Evolutionary conservation across 2,797 vertebrate species (phyloP).

Genomic region (Cynopterus sphinx): DNA sequence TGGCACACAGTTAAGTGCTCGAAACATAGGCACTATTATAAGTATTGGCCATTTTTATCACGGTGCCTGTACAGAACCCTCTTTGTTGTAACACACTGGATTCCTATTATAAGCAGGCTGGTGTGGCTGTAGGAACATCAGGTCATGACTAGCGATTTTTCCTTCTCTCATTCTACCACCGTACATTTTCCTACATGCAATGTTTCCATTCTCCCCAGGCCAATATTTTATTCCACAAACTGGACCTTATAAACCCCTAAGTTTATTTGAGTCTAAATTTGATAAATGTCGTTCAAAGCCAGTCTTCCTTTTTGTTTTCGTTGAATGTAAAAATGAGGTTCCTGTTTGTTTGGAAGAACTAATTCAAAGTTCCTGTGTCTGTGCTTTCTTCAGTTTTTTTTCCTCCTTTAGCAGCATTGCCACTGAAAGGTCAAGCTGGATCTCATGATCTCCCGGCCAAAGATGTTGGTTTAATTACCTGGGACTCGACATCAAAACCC

Average conservation of each 20-base stretch:
- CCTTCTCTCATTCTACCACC: constrained; percentile 61
- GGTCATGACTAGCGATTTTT: constrained; percentile 70
- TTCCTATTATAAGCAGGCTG: constrained; percentile 49
- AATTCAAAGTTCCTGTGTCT: constrained; percentile 1
- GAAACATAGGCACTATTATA: constrained; percentile 37
- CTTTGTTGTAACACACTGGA: constrained; percentile 68
- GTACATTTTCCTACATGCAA: constrained; percentile 73
- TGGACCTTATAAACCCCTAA: constrained; percentile 52
- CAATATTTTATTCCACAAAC: constrained; percentile 66
- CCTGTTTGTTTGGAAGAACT: constrained; percentile 53
- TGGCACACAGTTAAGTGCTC: constrained; percentile 27
- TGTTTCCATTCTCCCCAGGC: constrained; percentile 68
- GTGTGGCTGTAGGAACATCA: constrained; percentile 40
- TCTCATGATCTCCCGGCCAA: neutral
- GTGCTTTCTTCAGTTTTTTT: neutral
- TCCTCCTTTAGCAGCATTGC: neutral
- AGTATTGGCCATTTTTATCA: neutral
- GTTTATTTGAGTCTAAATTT: constrained; percentile 71
- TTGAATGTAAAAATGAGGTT: constrained; percentile 50
- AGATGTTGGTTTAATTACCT: neutral
- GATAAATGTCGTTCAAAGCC: constrained; percentile 67
- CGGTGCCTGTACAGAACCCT: constrained; percentile 42
- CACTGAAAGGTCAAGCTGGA: constrained; percentile 12
- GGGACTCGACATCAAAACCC: neutral
- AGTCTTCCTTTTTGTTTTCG: constrained; percentile 55